These are phyloP conservation scores for Dendrolimus pini DNA, from an alignment of 2,888 invertebrate genomes.

Conservation along the genomic window DNA sequence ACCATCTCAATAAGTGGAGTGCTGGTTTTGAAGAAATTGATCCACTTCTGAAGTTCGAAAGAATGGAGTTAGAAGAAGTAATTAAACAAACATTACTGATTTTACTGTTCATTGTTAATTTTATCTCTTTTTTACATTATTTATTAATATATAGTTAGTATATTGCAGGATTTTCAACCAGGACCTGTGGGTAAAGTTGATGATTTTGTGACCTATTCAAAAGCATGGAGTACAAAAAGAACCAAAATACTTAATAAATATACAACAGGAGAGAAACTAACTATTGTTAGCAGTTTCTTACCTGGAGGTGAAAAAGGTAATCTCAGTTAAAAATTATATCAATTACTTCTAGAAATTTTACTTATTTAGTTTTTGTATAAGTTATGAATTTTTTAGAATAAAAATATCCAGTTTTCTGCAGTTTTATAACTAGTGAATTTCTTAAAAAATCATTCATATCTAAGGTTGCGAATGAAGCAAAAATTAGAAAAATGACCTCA, in stretches of 20 bases:
- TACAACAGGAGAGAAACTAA: conserved; percentile 95
- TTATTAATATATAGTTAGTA: neutral
- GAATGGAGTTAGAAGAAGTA: conserved; percentile 54
- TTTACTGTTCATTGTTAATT: no score
- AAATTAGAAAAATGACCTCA: no score
- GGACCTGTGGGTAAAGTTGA: conserved; percentile 21
- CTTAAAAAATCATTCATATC: no score
- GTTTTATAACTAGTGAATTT: no score
- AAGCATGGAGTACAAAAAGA: conserved; percentile 87
- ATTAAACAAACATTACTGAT: conserved; percentile 7
- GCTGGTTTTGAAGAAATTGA: conserved; percentile 61
- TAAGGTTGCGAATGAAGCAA: no score
- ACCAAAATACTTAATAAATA: conserved; percentile 90
- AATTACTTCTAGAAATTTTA: conserved; percentile 1
- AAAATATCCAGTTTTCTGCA: no score
- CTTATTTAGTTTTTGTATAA: no score
- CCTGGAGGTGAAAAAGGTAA: conserved; percentile 88
- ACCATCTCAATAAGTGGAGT: conserved; percentile 62
- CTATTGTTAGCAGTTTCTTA: conserved; percentile 92
- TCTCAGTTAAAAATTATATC: conserved; percentile 9
- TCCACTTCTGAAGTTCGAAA: conserved; percentile 60
- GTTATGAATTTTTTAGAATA: no score
- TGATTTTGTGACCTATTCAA: conserved; percentile 67
- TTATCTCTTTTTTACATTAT: no score
- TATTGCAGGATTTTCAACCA: conserved; percentile 29